Evolutionary conservation across 2,113 vertebrate genomes (phyloP).

Genomic region (Odocoileus hemionus): DNA sequence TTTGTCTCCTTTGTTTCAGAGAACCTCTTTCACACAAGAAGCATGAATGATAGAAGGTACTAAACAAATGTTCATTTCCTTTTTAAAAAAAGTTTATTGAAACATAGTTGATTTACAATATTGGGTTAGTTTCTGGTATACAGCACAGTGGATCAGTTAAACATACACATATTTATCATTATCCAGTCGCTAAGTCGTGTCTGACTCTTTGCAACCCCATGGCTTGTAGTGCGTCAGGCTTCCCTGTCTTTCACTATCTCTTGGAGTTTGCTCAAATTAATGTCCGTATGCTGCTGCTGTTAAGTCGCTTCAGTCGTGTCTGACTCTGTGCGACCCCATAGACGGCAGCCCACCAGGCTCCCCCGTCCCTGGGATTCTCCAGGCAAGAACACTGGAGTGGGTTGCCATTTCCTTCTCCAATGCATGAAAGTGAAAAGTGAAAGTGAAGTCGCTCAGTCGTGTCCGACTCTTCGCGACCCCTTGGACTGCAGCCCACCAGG

Average conservation of each 20-base stretch:
- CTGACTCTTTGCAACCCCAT: background rate
- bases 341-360: too few species aligned
- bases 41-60: background rate
- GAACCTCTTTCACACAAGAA: background rate
- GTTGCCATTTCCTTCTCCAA: too few species aligned
- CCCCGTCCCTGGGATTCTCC: too few species aligned
- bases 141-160: background rate
- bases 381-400: too few species aligned
- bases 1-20: background rate
- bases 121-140: background rate
- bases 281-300: background rate
- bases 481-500: too few species aligned
- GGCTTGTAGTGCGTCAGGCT: background rate
- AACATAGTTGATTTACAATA: background rate
- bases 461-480: too few species aligned
- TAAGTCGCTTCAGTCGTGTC: too few species aligned
- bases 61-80: background rate
- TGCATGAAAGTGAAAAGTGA: too few species aligned
- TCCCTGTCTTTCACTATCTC: background rate
- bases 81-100: background rate
- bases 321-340: too few species aligned
- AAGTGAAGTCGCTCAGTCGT: too few species aligned
- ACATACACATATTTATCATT: background rate
- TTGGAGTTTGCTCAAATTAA: background rate
- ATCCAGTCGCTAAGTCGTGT: background rate